A percentile compares a stretch with the other conserved stretches of the same genome.
phyloP scores from a whole-genome alignment of 2,797 vertebrate genomes.

The Falco peregrinus region DNA sequence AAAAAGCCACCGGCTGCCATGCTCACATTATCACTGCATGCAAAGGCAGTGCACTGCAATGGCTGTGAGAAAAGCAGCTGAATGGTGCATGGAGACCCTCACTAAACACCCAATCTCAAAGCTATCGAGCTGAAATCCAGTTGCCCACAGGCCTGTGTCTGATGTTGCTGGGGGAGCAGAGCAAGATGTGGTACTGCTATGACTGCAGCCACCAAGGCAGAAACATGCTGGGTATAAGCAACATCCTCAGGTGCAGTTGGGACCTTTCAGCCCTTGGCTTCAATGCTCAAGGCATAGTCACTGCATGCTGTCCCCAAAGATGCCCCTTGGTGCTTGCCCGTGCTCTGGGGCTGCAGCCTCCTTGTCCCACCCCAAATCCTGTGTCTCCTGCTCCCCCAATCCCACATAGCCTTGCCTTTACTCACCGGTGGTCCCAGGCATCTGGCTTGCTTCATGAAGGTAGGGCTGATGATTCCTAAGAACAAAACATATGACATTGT shows the following conservation, averaged over 20 bases:
- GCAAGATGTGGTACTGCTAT: background rate
- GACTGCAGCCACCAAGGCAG: background rate
- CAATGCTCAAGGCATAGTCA: background rate
- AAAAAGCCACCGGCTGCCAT: background rate
- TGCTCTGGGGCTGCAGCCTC: background rate
- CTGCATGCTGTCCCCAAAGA: accelerated
- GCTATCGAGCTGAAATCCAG: background rate
- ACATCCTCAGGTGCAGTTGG: accelerated
- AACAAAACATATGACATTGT: background rate
- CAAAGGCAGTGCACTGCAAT: background rate
- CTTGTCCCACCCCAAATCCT: background rate
- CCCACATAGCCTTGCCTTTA: background rate
- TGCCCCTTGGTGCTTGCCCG: background rate
- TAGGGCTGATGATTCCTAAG: background rate
- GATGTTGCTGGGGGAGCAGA: background rate
- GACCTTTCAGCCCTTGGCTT: background rate
- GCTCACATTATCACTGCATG: background rate
- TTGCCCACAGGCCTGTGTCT: background rate
- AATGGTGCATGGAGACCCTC: background rate
- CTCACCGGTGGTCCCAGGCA: background rate
- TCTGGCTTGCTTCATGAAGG: background rate
- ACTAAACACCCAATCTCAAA: background rate
- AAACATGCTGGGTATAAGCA: background rate
- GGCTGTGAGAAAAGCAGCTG: background rate
- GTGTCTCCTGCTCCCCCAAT: background rate